phyloP scores from a whole-genome alignment of 2,797 vertebrate genomes.

The Artibeus jamaicensis region DNA sequence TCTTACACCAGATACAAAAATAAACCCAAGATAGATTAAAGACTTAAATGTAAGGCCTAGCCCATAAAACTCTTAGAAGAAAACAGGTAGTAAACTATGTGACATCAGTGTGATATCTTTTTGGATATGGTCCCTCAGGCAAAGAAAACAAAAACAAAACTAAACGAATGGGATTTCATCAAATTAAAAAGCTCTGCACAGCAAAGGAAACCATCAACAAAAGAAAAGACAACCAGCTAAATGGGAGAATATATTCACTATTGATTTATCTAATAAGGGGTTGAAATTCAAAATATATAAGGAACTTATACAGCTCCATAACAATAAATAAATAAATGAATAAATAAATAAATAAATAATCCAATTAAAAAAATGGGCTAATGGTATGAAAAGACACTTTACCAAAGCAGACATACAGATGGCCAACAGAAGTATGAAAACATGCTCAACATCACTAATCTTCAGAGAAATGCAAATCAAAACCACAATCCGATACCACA shows the following conservation, averaged over 20 bases:
- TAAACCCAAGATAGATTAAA: background rate
- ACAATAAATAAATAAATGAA: background rate
- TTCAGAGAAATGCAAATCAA: background rate
- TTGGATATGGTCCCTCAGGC: background rate
- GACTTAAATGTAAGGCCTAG: background rate
- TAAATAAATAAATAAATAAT: background rate
- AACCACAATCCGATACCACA: background rate
- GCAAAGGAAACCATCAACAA: background rate
- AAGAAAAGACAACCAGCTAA: background rate
- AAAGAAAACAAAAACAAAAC: background rate
- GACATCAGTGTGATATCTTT: background rate
- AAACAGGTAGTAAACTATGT: background rate
- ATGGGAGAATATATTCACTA: background rate
- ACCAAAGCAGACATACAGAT: background rate
- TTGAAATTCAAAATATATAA: background rate
- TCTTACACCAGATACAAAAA: background rate
- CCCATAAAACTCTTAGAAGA: background rate
- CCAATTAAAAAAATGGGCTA: background rate
- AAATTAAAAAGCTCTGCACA: background rate
- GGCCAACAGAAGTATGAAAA: background rate
- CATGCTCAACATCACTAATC: background rate
- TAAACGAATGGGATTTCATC: background rate
- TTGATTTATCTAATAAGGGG: background rate
- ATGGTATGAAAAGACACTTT: background rate
- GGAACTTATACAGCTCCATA: background rate